Evolutionary conservation across 1,140 invertebrate species (phyloP), one percentile per base, ranked within the genome.

Genomic region (Psilanteris sp.): DNA sequence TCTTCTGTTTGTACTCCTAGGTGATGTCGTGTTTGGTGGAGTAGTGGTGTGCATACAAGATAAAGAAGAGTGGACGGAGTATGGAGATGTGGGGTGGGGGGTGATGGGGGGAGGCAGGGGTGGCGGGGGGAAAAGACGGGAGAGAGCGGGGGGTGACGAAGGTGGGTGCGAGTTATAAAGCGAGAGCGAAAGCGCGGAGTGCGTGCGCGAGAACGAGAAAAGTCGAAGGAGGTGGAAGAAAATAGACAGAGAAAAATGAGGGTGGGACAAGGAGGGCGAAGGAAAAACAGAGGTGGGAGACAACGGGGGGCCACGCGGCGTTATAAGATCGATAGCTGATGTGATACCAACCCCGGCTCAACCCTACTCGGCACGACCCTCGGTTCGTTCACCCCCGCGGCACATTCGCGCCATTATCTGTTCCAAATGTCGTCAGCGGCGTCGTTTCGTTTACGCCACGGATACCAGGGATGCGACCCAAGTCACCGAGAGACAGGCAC

Each of bases 391-490:
- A 88, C 85, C 85, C 86, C 83, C 85, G 78, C 81, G 82, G 81
- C 80, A 84, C 85, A 86, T 87, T 87, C 85, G 81, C 85, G 82
- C 85, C 85, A 87, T 87, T 87, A 87, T 87, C 86, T 87, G 84
- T 86, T 86, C 85, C 84, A 84, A 87, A 87, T 86, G 86, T 87
- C 86, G 85, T 87, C 85, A 83, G 78, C 81, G 80, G 78, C 83
- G 81, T 86, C 85, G 85, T 86, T 87, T 83, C 85, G 85, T 85
- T 87, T 87, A 85, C 85, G 78, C 78, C 62, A 73, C 54, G 36
- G 41, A 62, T 44, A 26, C 31, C 9, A 39, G 43, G 27, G 31
- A 54, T 26, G 44, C 59, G 13, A 52, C 43, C 52, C 43, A 39
- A 46, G 46, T 52, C 44, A 26, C 10, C 34, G 27, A 6, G 9